Conservation (phyloP, 2,113 vertebrate genomes). For the Monopterus albus region DNA sequence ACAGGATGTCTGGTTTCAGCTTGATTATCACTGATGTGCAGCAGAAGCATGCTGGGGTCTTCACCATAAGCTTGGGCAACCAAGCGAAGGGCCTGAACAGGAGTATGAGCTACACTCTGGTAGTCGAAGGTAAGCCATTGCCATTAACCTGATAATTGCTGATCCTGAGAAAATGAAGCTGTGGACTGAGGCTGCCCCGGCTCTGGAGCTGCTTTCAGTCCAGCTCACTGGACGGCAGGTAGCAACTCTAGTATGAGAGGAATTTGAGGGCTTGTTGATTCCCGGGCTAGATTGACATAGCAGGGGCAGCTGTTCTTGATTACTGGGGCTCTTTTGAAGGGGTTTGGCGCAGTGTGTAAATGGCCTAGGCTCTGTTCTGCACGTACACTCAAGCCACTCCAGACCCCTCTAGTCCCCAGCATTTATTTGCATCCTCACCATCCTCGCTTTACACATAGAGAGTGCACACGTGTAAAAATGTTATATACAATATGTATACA, state of each 20-base stretch:
- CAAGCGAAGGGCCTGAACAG: conserved; percentile 73
- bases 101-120: conserved; percentile 86
- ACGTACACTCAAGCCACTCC: conserved; percentile 47
- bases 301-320: conserved; percentile 79
- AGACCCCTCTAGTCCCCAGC: conserved; percentile 41
- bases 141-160: conserved; percentile 33
- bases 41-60: conserved; percentile 84
- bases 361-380: conserved; percentile 46
- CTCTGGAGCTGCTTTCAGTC: conserved; percentile 31
- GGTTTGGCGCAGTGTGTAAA: conserved; percentile 69
- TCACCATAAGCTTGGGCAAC: conserved; percentile 85
- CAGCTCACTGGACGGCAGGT: conserved; percentile 69
- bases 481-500: conserved; percentile 33
- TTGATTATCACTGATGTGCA: conserved; percentile 84
- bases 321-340: conserved; percentile 76
- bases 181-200: neutral
- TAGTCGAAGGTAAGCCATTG: conserved; percentile 82
- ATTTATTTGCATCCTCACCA: conserved; percentile 70
- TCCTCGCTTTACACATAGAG: conserved; percentile 54
- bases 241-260: conserved; percentile 74
- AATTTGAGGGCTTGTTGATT: conserved; percentile 78
- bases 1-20: conserved; percentile 73
- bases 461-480: conserved; percentile 51
- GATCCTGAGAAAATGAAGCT: conserved; percentile 51
- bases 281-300: conserved; percentile 71